These are phyloP conservation scores for Pyrocoelia pectoralis DNA, from an alignment of 2,888 invertebrate genomes.

Conservation along the genomic window DNA sequence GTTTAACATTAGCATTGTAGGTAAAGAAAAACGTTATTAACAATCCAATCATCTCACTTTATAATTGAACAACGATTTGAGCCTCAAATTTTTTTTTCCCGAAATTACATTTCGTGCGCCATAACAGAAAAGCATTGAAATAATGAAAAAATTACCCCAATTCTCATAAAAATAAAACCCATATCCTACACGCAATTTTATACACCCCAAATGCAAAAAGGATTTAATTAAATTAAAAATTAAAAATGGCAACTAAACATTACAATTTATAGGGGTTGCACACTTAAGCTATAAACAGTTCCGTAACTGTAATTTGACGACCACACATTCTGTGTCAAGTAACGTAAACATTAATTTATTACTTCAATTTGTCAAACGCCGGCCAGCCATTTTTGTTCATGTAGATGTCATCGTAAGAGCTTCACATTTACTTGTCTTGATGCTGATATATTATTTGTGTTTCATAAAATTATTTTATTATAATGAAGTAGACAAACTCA, in stretches of 20 bases:
- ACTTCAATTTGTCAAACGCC: conserved; percentile 10
- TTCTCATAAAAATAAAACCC: too few relatives aligned
- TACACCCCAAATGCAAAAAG: too few relatives aligned
- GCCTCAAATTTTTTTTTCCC: too few relatives aligned
- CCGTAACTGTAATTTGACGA: conserved; percentile 11
- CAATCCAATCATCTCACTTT: too few relatives aligned
- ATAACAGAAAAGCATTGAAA: too few relatives aligned
- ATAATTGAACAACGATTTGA: too few relatives aligned
- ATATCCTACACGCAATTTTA: too few relatives aligned
- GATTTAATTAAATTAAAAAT: too few relatives aligned
- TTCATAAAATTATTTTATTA: not conserved
- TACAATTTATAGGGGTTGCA: not conserved
- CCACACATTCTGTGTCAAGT: conserved; percentile 10
- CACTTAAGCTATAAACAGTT: conserved; percentile 4
- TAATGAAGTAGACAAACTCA: not conserved
- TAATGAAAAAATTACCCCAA: too few relatives aligned
- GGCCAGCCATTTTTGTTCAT: conserved; percentile 4
- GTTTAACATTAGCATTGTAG: too few relatives aligned
- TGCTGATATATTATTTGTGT: not conserved
- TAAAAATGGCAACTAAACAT: not conserved
- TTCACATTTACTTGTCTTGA: conserved; percentile 2
- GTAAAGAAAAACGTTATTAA: too few relatives aligned
- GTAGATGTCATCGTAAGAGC: conserved; percentile 10
- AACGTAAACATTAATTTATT: conserved; percentile 12
- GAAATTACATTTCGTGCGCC: too few relatives aligned